Percentiles rank a stretch among this genome's conserved stretches.
These are phyloP conservation scores for Plagiodera versicolora DNA, from an alignment of 2,888 invertebrate species.

Conservation along the genomic window DNA sequence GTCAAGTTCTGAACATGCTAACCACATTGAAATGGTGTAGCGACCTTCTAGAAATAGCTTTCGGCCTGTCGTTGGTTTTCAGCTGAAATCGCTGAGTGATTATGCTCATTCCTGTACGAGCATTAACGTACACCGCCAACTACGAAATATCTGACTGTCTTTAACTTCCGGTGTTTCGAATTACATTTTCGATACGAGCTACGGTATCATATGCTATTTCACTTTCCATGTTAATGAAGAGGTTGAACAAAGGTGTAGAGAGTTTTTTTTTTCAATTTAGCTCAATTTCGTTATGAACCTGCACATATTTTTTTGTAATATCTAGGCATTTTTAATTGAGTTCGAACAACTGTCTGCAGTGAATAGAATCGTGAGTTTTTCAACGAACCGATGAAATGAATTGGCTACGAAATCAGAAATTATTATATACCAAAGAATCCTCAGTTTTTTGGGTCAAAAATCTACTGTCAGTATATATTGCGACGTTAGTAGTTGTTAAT, in stretches of 20 bases:
- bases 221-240: background rate
- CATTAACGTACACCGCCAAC: conserved; percentile 17
- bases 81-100: conserved; percentile 33
- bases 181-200: background rate
- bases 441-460: too few relatives aligned
- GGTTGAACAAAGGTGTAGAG: background rate
- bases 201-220: background rate
- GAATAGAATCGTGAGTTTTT: too few relatives aligned
- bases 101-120: conserved; percentile 26
- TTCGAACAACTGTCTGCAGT: too few relatives aligned
- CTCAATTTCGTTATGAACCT: too few relatives aligned
- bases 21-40: conserved; percentile 24
- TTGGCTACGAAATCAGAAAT: too few relatives aligned
- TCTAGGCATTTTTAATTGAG: too few relatives aligned
- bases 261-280: too few relatives aligned
- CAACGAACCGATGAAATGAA: too few relatives aligned
- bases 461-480: too few relatives aligned
- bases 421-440: too few relatives aligned
- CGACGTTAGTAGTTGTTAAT: too few relatives aligned
- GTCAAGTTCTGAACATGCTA: conserved; percentile 5
- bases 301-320: too few relatives aligned
- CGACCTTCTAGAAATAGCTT: conserved; percentile 45
- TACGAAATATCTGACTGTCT: conserved; percentile 6
- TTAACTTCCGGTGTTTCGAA: conserved; percentile 20
- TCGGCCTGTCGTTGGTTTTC: conserved; percentile 31